Conservation (phyloP, 2,888 invertebrate species). For the Argyresthia albistria region DNA sequence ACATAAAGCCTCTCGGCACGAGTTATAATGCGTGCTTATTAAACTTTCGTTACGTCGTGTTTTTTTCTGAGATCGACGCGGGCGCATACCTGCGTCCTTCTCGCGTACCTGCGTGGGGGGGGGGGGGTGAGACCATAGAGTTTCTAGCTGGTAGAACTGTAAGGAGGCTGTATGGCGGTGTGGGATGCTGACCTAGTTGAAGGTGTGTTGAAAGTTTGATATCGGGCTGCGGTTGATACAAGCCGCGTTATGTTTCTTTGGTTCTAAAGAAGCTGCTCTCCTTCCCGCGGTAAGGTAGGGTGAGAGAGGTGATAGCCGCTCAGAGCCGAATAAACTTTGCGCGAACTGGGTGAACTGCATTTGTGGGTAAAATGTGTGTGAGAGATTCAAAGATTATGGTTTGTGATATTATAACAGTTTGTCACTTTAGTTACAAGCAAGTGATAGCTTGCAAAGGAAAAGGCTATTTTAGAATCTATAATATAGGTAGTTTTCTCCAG, state of each 20-base stretch:
- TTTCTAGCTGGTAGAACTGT: conserved; percentile 11
- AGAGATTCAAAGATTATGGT: neutral
- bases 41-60: conserved; percentile 57
- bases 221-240: neutral
- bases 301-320: too few relatives aligned
- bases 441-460: too few relatives aligned
- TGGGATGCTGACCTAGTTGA: neutral
- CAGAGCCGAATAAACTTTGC: too few relatives aligned
- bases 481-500: too few relatives aligned
- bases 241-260: neutral
- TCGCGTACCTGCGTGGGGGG: conserved; percentile 45
- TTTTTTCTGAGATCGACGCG: conserved; percentile 34
- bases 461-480: too few relatives aligned
- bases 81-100: conserved; percentile 57
- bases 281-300: too few relatives aligned
- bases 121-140: conserved; percentile 21
- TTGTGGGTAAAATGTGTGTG: too few relatives aligned
- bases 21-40: conserved; percentile 17
- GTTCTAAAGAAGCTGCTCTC: too few relatives aligned
- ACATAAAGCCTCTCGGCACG: neutral
- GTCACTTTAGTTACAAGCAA: neutral
- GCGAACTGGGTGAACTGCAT: too few relatives aligned
- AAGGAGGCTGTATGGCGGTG: neutral
- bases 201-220: neutral
- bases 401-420: neutral